These are phyloP conservation scores for Drosophila simulans DNA, from an alignment of 1,140 invertebrate genomes.

Conservation along the genomic window DNA sequence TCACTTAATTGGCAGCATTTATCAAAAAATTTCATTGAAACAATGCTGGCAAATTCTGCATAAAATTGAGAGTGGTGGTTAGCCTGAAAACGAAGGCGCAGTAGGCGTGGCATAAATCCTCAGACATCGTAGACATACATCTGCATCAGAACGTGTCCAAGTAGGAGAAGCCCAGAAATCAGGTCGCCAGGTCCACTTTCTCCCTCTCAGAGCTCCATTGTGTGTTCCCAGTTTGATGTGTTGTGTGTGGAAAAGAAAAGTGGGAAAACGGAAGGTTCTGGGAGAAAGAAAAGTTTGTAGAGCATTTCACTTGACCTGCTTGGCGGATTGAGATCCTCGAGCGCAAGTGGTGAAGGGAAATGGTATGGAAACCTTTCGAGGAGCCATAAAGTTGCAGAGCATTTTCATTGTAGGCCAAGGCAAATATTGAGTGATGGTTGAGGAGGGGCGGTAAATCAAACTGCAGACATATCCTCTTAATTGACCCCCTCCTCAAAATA, in stretches of 20 bases:
- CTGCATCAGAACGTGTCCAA: conserved; percentile 52
- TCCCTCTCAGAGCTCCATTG: conserved; percentile 49
- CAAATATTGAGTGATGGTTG: not conserved
- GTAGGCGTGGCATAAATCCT: conserved; percentile 12
- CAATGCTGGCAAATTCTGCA: conserved; percentile 16
- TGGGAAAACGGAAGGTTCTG: conserved; percentile 1
- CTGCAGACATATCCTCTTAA: conserved; percentile 1
- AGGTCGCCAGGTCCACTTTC: conserved; percentile 60
- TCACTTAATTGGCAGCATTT: conserved; percentile 53
- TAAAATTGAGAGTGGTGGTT: conserved; percentile 16
- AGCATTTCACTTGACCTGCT: conserved; percentile 68
- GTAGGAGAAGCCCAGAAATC: conserved; percentile 48
- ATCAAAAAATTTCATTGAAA: conserved; percentile 41
- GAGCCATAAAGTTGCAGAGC: conserved; percentile 13
- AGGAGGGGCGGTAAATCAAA: not conserved
- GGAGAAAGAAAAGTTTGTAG: conserved; percentile 48
- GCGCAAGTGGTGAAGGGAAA: conserved; percentile 32
- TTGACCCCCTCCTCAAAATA: conserved; percentile 12
- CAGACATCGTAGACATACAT: conserved; percentile 2
- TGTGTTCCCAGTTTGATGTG: conserved; percentile 22
- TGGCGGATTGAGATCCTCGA: conserved; percentile 19
- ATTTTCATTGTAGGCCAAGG: conserved; percentile 55
- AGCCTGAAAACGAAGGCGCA: not conserved
- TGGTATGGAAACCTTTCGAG: conserved; percentile 26
- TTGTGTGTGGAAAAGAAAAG: conserved; percentile 21